Evolutionary conservation across 2,113 vertebrate species (phyloP).

Genomic region (Noturus placidus): DNA sequence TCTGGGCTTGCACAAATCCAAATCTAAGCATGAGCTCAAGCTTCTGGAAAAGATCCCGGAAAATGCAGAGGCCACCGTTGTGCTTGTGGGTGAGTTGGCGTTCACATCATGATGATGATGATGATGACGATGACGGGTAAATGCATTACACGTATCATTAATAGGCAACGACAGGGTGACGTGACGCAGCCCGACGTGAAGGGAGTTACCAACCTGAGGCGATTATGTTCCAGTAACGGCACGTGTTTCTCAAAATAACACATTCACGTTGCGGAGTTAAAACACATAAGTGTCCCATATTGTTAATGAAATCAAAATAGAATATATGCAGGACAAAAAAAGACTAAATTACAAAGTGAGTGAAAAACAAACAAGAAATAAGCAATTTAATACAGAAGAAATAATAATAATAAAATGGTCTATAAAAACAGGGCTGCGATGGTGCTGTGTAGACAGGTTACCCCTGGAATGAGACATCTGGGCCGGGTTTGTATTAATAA

Average conservation of each 20-base stretch:
- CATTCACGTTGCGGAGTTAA: not conserved
- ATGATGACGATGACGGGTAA: not conserved
- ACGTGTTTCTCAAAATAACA: not conserved
- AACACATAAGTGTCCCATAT: too few relatives aligned
- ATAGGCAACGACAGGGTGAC: not conserved
- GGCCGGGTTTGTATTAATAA: not conserved
- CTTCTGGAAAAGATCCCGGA: constrained; percentile 96
- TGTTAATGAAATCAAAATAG: not conserved
- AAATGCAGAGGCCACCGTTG: constrained; percentile 92
- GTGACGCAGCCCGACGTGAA: not conserved
- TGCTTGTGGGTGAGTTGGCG: constrained; percentile 86
- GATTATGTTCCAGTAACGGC: not conserved
- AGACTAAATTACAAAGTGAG: not conserved
- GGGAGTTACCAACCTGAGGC: not conserved
- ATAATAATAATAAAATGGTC: not conserved
- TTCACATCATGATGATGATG: not conserved
- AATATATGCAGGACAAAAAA: not conserved
- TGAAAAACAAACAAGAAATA: not conserved
- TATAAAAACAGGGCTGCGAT: not conserved
- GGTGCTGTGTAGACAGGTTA: not conserved
- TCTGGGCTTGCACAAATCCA: constrained; percentile 83
- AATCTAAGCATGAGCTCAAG: constrained; percentile 95
- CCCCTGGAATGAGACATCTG: not conserved
- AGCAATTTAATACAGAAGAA: not conserved
- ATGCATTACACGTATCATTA: not conserved